phyloP scores from a whole-genome alignment of 2,113 vertebrate genomes.

The Sprattus sprattus region DNA sequence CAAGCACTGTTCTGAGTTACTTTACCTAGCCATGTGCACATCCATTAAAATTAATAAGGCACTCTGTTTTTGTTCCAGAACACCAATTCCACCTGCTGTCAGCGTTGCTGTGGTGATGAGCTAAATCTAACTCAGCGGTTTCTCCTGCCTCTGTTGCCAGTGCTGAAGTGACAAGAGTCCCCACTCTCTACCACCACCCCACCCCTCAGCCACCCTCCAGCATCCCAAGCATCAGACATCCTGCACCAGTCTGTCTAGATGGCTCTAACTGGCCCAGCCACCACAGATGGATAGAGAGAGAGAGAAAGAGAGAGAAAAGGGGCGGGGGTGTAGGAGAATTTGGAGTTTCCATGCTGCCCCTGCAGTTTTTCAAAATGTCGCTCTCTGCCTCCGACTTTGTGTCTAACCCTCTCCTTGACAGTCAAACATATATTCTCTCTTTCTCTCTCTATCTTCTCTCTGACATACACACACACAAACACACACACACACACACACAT shows the following conservation, averaged over 20 bases:
- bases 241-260: background rate
- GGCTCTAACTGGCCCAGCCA: background rate
- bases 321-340: background rate
- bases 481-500: slow-evolving; percentile 38
- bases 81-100: slow-evolving; percentile 37
- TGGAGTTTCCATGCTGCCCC: background rate
- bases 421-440: slow-evolving; percentile 29
- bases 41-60: slow-evolving; percentile 39
- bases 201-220: background rate
- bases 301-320: slow-evolving; percentile 1
- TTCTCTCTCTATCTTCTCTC: slow-evolving; percentile 26
- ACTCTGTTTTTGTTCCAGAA: slow-evolving; percentile 35
- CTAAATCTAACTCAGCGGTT: slow-evolving; percentile 28
- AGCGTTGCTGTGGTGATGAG: slow-evolving; percentile 42
- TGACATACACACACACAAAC: background rate
- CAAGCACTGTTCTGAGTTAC: slow-evolving; percentile 3
- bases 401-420: background rate
- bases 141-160: slow-evolving; percentile 19
- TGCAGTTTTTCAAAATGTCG: slow-evolving; percentile 21
- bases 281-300: background rate
- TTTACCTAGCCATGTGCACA: slow-evolving; percentile 28
- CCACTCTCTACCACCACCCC: background rate
- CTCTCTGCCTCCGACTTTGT: slow-evolving; percentile 31
- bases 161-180: slow-evolving; percentile 30
- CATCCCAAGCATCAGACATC: background rate